Evolutionary conservation across 1,140 invertebrate species (phyloP).

Genomic region (Teleopsis dalmanni): DNA sequence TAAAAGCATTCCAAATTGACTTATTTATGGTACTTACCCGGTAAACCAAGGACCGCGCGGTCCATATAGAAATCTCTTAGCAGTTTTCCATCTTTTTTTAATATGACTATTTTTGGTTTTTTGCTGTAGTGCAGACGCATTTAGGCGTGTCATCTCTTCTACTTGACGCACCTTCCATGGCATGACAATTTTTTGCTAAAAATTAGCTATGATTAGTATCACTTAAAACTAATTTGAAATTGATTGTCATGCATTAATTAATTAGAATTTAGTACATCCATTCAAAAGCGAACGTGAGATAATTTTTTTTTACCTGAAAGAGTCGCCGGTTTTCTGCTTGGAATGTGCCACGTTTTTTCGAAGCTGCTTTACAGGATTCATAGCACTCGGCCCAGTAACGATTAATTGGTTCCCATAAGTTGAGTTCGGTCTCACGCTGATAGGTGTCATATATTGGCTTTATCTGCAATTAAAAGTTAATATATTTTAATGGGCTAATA

Average conservation of each 20-base stretch:
- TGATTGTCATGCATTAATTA: not conserved
- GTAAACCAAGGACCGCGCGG: conserved; percentile 53
- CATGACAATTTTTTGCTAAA: conserved; percentile 50
- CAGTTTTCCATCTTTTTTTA: conserved; percentile 50
- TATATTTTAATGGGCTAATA: not conserved
- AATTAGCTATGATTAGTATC: not conserved
- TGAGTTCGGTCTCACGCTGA: conserved; percentile 43
- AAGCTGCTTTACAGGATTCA: conserved; percentile 51
- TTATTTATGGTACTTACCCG: no score
- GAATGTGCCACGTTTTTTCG: conserved; percentile 51
- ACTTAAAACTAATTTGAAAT: not conserved
- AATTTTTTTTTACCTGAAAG: conserved; percentile 48
- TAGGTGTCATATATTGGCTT: conserved; percentile 46
- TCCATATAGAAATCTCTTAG: conserved; percentile 50
- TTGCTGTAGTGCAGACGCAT: conserved; percentile 45
- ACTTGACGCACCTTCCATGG: conserved; percentile 47
- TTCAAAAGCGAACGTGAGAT: not conserved
- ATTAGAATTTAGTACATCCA: not conserved
- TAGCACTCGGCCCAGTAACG: conserved; percentile 55
- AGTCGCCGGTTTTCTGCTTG: conserved; percentile 52
- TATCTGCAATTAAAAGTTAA: conserved; percentile 31
- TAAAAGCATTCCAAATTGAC: no score
- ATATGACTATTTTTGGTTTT: conserved; percentile 48
- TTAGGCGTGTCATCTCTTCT: conserved; percentile 49
- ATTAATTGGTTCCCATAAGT: conserved; percentile 50